A percentile compares a stretch with the other conserved stretches of the same genome.
Conservation (phyloP, 92 coral and sea anemone genomes). For the Parazoanthus darwini region DNA sequence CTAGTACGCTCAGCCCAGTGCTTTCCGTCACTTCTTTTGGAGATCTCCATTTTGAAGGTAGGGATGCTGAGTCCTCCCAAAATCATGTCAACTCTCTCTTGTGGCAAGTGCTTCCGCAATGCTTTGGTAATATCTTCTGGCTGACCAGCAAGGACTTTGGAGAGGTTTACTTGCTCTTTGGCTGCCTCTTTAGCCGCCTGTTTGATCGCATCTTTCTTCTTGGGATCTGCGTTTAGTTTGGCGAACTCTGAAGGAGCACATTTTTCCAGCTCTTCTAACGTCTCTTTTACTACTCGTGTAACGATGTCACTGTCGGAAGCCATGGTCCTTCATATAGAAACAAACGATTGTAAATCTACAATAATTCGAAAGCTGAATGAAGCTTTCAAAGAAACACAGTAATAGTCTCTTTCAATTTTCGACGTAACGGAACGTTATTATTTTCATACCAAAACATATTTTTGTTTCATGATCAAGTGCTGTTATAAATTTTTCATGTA, state of each 20-base stretch:
- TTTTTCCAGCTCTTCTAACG: slow-evolving; percentile 56
- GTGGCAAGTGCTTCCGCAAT: slow-evolving; percentile 58
- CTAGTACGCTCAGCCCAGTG: slow-evolving; percentile 56
- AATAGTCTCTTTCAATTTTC: too few species aligned
- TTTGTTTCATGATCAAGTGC: too few species aligned
- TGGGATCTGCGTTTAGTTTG: slow-evolving; percentile 52
- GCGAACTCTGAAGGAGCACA: slow-evolving; percentile 59
- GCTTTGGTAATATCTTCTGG: slow-evolving; percentile 60
- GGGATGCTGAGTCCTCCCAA: slow-evolving; percentile 53
- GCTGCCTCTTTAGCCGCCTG: slow-evolving; percentile 63
- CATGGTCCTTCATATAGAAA: slow-evolving; percentile 11
- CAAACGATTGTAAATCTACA: too few species aligned
- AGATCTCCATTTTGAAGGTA: slow-evolving; percentile 63
- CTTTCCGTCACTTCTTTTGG: slow-evolving; percentile 44
- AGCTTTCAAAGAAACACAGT: too few species aligned
- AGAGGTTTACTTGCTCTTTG: slow-evolving; percentile 61
- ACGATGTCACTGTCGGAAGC: slow-evolving; percentile 40
- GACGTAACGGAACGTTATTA: too few species aligned
- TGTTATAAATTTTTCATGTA: too few species aligned
- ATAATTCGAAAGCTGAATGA: too few species aligned
- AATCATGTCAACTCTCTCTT: slow-evolving; percentile 53
- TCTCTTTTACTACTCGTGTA: slow-evolving; percentile 55
- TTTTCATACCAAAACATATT: too few species aligned
- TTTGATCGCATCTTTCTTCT: slow-evolving; percentile 45
- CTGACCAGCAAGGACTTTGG: slow-evolving; percentile 57